A percentile compares a stretch with the other conserved stretches of the same genome.
These are phyloP conservation scores for Xestia ashworthii DNA, from an alignment of 2,888 invertebrate species.

Conservation along the genomic window DNA sequence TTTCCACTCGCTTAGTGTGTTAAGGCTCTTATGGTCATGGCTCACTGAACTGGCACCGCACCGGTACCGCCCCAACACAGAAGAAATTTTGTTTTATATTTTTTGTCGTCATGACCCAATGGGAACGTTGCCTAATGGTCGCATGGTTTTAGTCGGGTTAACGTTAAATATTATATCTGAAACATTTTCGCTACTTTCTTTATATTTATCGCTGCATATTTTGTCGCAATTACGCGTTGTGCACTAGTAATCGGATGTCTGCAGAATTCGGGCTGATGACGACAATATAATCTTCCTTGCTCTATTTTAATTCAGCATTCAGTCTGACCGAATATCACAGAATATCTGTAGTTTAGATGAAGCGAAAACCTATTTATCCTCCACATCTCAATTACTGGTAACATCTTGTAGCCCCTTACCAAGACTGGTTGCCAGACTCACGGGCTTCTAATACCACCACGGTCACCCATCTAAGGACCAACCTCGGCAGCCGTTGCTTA, in stretches of 20 bases:
- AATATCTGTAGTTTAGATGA: neutral
- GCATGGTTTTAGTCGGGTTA: neutral
- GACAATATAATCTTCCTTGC: neutral
- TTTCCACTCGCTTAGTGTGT: no score
- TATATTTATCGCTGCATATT: neutral
- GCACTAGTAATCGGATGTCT: neutral
- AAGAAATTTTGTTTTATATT: constrained; percentile 10
- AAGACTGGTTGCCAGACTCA: neutral
- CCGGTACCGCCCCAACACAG: no score
- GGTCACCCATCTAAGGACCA: neutral
- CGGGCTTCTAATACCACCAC: neutral
- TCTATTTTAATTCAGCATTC: neutral
- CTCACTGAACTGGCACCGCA: no score
- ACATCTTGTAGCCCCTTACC: neutral
- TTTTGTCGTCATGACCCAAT: constrained; percentile 33
- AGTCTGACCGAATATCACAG: no score
- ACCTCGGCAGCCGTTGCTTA: neutral
- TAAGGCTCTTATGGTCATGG: no score
- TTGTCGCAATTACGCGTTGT: neutral
- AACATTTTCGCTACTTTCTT: neutral
- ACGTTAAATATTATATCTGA: neutral
- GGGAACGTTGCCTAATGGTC: constrained; percentile 44
- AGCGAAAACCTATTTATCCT: neutral
- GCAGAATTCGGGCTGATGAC: neutral
- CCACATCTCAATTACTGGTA: neutral